Percentiles rank a stretch among this genome's conserved stretches.
Evolutionary conservation across 2,113 vertebrate species (phyloP).

Genomic region (Microtus richardsoni): DNA sequence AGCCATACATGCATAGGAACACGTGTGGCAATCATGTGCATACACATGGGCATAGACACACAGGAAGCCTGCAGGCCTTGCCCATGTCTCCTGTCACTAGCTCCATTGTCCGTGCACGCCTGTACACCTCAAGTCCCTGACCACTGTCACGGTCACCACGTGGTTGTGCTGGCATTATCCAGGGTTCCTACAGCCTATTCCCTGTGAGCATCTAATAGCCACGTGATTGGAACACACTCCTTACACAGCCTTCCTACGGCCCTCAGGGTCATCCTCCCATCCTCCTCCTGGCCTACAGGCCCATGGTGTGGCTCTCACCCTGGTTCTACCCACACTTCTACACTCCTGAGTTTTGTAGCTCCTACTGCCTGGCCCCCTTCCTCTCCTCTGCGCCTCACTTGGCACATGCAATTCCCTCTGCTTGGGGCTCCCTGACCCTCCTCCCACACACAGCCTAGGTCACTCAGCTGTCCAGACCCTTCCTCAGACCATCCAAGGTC

Average conservation of each 20-base stretch:
- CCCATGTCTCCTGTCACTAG: fast-evolving
- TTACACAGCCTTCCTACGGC: fast-evolving
- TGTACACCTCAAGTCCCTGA: background rate
- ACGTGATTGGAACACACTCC: fast-evolving
- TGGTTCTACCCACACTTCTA: fast-evolving
- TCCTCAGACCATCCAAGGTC: background rate
- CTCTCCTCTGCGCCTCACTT: background rate
- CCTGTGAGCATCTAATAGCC: background rate
- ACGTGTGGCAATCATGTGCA: background rate
- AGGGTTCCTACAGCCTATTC: background rate
- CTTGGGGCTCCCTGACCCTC: background rate
- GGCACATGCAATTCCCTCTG: background rate
- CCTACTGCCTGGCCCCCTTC: too few species aligned
- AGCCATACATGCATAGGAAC: background rate
- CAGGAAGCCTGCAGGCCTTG: too few species aligned
- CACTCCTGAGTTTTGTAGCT: background rate
- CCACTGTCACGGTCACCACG: fast-evolving
- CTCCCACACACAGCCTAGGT: too few species aligned
- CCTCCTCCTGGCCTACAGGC: background rate
- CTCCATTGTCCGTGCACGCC: background rate
- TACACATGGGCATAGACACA: fast-evolving
- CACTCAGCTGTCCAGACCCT: background rate
- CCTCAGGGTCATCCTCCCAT: background rate
- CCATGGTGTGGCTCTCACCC: background rate
- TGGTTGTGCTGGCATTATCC: background rate